phyloP scores from a whole-genome alignment of 2,113 vertebrate genomes.

The Cygnus buccinator region DNA sequence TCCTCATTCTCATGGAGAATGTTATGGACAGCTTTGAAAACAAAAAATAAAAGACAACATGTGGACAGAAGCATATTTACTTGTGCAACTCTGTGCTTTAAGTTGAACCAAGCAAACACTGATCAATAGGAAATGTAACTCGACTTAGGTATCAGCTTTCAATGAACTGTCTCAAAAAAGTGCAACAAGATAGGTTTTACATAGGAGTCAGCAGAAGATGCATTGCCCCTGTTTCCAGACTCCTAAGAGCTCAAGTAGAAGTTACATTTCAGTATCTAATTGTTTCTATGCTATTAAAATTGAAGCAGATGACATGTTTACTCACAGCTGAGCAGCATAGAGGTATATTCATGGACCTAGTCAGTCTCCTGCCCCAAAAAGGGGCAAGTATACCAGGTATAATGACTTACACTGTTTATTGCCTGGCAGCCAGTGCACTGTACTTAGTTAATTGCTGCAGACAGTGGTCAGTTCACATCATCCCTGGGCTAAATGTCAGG shows the following conservation, averaged over 20 bases:
- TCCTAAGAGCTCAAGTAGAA: not conserved
- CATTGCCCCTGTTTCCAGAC: not conserved
- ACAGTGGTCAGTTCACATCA: not conserved
- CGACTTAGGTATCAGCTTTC: not conserved
- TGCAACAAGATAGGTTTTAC: not conserved
- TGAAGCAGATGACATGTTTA: not conserved
- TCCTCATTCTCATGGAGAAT: not conserved
- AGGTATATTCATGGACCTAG: not conserved
- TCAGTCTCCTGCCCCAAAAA: not conserved
- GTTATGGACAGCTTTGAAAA: not conserved
- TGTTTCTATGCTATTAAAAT: not conserved
- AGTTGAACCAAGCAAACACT: not conserved
- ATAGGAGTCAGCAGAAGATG: not conserved
- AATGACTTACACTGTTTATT: not conserved
- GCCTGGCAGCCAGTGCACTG: not conserved
- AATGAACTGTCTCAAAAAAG: not conserved
- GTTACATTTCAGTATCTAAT: not conserved
- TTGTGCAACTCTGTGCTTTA: rapidly evolving
- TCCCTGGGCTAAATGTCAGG: not conserved
- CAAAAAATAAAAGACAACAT: not conserved
- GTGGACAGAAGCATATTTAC: not conserved
- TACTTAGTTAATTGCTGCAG: not conserved
- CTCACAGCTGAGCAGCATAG: not conserved
- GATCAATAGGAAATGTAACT: not conserved
- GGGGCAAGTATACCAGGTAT: not conserved